phyloP scores from a whole-genome alignment of 1,140 invertebrate species.

The Vanessa atalanta region DNA sequence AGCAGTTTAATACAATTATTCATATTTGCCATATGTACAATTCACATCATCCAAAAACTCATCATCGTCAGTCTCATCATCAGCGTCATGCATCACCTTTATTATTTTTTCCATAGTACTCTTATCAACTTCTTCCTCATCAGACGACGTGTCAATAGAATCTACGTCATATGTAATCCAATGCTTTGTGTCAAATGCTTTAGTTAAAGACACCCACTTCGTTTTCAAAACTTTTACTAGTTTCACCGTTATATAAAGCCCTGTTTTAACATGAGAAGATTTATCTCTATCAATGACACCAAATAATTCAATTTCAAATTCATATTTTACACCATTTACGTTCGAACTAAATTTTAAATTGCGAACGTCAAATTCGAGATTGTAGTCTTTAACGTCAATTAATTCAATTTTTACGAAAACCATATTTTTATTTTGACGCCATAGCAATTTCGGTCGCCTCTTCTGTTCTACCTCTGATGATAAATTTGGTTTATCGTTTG shows the following conservation, averaged over 20 bases:
- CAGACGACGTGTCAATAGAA: constrained; percentile 58
- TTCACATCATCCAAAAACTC: constrained; percentile 18
- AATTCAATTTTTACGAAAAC: constrained; percentile 64
- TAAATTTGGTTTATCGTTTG: constrained; percentile 17
- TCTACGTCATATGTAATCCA: constrained; percentile 71
- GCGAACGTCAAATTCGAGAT: constrained; percentile 51
- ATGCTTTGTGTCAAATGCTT: constrained; percentile 47
- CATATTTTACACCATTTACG: constrained; percentile 52
- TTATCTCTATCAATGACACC: constrained; percentile 52
- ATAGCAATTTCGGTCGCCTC: constrained; percentile 55
- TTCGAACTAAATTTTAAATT: constrained; percentile 49
- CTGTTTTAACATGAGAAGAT: constrained; percentile 57
- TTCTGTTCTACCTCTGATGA: constrained; percentile 42
- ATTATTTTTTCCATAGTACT: constrained; percentile 35
- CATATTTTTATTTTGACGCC: constrained; percentile 57
- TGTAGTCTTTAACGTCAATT: constrained; percentile 56
- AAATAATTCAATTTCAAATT: constrained; percentile 63
- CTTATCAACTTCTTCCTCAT: constrained; percentile 53
- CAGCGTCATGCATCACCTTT: constrained; percentile 39
- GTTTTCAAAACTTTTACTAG: constrained; percentile 53
- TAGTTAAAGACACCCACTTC: constrained; percentile 62
- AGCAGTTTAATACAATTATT: background rate
- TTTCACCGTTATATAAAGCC: constrained; percentile 60
- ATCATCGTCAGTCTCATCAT: constrained; percentile 44
- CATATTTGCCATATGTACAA: too few species aligned